Evolutionary conservation across 2,797 vertebrate species (phyloP), one percentile per base, ranked within the genome.

Genomic region (Synaphobranchus kaupii): DNA sequence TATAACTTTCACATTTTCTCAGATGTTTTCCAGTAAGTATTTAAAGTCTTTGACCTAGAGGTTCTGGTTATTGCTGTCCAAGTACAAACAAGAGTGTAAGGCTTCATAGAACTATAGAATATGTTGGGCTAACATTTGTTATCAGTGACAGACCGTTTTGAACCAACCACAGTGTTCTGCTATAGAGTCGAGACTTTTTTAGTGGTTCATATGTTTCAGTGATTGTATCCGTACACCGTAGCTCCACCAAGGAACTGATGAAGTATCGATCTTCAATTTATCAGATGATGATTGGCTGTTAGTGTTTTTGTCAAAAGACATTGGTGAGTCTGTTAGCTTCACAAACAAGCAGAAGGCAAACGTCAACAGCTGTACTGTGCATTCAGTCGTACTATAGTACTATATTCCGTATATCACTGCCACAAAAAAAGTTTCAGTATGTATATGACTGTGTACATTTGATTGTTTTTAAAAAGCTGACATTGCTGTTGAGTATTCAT

Each of bases 401-500:
- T 71, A 48, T 78, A 17, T 31, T 25, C 47, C 54, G 60, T 71
- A 82, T 66, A 50, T 83, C 56, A 68, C n/a, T 66, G 56, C 2
- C 80, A 39, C 47, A 63, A 22, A 83, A 28, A 63, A 71, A 25
- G n/a, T 60, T 60, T 68, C 58, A 60, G 58, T 17, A 44, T 83
- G 86, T 83, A n/a, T 83, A n/a, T 84, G 39, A 76, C 83, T 87
- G 63, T 48, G 54, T 44, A 34, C 39, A 39, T 84, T 71, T 78
- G 83, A 84, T 68, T 20, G 73, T 84, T 34, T 81, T 81, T 50
- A 48, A 50, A n/a, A 81, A 81, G 44, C 56, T 31, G n/a, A 83
- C 56, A 73, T 56, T n/a, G 4, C 50, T 76, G 47, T 48, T 50
- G 4, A 76, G 66, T 54, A 54, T 76, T n/a, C 47, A 78, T 56